A percentile compares a stretch with the other conserved stretches of the same genome.
Evolutionary conservation across 2,797 vertebrate species (phyloP).

Genomic region (Parauchenoglanis punctatus): DNA sequence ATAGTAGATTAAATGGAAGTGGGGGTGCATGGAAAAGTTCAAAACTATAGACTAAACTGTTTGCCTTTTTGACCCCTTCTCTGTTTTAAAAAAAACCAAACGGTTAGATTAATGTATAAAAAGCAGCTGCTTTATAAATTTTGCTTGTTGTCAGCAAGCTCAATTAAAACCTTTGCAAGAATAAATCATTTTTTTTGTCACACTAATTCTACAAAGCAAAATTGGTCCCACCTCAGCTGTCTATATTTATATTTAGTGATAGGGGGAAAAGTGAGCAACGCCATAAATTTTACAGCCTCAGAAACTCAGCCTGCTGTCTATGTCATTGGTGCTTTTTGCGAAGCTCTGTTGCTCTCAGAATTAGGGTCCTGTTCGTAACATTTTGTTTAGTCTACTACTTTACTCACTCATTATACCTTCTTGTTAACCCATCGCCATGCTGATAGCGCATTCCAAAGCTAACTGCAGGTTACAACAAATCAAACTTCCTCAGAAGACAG

Average conservation of each 20-base stretch:
- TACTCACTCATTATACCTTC: constrained; percentile 50
- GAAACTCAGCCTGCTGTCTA: constrained; percentile 61
- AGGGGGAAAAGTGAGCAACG: constrained; percentile 56
- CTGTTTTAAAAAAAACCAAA: constrained; percentile 49
- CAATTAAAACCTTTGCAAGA: constrained; percentile 65
- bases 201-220: constrained; percentile 61
- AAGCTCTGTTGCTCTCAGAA: constrained; percentile 34
- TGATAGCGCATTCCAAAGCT: constrained; percentile 15
- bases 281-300: constrained; percentile 57
- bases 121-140: constrained; percentile 61
- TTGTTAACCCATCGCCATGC: constrained; percentile 41
- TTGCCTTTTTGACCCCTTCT: constrained; percentile 36
- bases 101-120: constrained; percentile 43
- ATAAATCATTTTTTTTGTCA: constrained; percentile 64
- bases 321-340: constrained; percentile 45
- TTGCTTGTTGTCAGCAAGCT: constrained; percentile 49
- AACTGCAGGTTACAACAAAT: constrained; percentile 23
- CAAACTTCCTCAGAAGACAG: background rate
- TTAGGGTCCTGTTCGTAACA: constrained; percentile 27
- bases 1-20: constrained; percentile 14
- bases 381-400: constrained; percentile 51
- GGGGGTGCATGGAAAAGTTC: constrained; percentile 1
- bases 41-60: constrained; percentile 32
- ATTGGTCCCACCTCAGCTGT: constrained; percentile 68
- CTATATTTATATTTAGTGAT: constrained; percentile 75